Evolutionary conservation across 2,888 invertebrate species (phyloP).

Genomic region (Ecdyonurus torrentis): DNA sequence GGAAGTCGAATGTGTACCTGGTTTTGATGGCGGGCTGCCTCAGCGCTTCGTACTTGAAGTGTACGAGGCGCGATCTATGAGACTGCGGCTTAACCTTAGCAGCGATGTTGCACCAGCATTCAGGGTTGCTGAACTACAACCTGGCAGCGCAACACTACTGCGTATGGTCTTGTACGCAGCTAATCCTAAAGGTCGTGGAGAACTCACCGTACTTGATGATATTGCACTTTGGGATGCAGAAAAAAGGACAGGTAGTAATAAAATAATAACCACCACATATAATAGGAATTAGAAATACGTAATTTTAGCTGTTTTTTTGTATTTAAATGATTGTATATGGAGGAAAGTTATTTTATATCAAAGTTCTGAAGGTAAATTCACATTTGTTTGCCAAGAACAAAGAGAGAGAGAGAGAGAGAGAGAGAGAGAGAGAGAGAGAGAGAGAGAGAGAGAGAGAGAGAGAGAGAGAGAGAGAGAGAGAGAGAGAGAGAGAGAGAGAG

Average conservation of each 20-base stretch:
- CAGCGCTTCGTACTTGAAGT: conserved; percentile 74
- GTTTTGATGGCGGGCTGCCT: conserved; percentile 77
- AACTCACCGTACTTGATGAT: conserved; percentile 64
- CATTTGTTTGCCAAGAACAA: too few species aligned
- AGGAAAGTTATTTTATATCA: too few species aligned
- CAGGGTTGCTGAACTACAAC: conserved; percentile 17
- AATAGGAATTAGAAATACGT: too few species aligned
- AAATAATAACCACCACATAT: too few species aligned
- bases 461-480: too few species aligned
- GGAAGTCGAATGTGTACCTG: conserved; percentile 63
- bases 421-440: too few species aligned
- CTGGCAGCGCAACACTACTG: conserved; percentile 23
- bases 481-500: too few species aligned
- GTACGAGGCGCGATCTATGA: conserved; percentile 54
- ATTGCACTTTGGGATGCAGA: conserved; percentile 77
- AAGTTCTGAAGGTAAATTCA: too few species aligned
- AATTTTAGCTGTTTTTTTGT: too few species aligned
- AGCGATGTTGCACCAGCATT: conserved; percentile 14
- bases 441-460: too few species aligned
- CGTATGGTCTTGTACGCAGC: conserved; percentile 65
- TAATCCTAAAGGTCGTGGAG: conserved; percentile 73
- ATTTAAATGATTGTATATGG: too few species aligned
- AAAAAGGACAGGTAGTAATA: conserved; percentile 52
- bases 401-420: too few species aligned
- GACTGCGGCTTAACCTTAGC: conserved; percentile 23